Conservation (phyloP, 64 coral and sea anemone species). For the Porites lutea region DNA sequence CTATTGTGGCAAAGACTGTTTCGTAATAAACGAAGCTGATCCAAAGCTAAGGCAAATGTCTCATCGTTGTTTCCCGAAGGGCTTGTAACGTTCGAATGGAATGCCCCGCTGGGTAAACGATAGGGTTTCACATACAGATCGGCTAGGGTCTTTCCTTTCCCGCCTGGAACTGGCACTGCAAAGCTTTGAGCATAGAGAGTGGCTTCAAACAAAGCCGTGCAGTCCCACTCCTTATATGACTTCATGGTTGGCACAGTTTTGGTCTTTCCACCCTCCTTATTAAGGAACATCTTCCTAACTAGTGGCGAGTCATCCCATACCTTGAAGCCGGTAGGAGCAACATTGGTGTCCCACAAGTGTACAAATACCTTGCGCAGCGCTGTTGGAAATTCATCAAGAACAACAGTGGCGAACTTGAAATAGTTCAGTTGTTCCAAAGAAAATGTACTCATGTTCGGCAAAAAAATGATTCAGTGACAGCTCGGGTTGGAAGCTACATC, state of each 20-base stretch:
- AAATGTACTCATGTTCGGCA: not conserved
- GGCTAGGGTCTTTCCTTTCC: not conserved
- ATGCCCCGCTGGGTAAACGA: not conserved
- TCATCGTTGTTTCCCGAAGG: constrained; percentile 8
- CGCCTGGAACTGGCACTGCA: not conserved
- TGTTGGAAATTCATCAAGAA: constrained; percentile 15
- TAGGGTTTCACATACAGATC: constrained; percentile 16
- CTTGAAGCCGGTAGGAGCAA: not conserved
- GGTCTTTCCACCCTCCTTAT: not conserved
- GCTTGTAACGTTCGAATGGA: constrained; percentile 5
- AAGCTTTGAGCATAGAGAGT: constrained; percentile 33
- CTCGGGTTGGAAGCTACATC: no score
- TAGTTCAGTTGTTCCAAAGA: constrained; percentile 32
- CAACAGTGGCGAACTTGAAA: constrained; percentile 28
- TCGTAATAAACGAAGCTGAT: constrained; percentile 35
- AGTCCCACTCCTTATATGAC: constrained; percentile 28
- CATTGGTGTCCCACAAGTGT: constrained; percentile 12
- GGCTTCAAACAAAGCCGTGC: constrained; percentile 11
- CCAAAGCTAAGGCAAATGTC: constrained; percentile 44
- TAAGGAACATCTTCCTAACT: constrained; percentile 35
- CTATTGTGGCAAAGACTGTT: constrained; percentile 10
- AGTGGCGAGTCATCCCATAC: constrained; percentile 13
- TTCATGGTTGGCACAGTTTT: not conserved
- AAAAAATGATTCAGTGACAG: no score
- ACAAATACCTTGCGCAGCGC: constrained; percentile 1